phyloP scores from a whole-genome alignment of 2,113 vertebrate genomes.

The Scalopus aquaticus region DNA sequence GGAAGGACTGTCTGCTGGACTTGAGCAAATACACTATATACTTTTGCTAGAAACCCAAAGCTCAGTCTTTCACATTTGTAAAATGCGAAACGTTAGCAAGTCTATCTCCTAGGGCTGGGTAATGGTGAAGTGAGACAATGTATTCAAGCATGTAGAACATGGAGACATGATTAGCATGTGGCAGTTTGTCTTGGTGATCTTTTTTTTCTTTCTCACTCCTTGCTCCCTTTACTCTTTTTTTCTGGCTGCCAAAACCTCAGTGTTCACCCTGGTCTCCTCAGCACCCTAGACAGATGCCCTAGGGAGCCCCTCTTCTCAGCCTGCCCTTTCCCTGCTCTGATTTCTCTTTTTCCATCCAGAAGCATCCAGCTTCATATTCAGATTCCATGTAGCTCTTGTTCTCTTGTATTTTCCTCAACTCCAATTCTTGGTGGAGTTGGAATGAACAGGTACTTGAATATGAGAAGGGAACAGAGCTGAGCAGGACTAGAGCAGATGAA shows the following conservation, averaged over 20 bases:
- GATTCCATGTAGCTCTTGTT: neutral
- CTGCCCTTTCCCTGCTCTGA: neutral
- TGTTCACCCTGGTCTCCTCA: neutral
- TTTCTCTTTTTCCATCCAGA: neutral
- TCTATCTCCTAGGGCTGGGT: neutral
- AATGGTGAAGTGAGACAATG: neutral
- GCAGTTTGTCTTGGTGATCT: neutral
- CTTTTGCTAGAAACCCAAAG: neutral
- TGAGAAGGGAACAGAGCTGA: neutral
- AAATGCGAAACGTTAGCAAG: neutral
- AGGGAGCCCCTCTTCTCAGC: rapidly evolving
- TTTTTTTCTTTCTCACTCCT: neutral
- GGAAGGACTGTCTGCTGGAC: too few species aligned
- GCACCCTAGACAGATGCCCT: neutral
- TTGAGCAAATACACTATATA: neutral
- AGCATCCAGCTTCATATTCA: too few species aligned
- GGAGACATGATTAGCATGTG: rapidly evolving
- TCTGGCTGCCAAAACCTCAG: neutral
- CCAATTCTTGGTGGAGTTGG: neutral
- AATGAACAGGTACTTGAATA: neutral
- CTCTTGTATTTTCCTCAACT: neutral
- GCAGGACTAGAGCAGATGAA: neutral
- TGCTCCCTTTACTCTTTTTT: neutral
- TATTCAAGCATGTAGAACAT: rapidly evolving
- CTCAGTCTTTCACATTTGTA: neutral